phyloP scores from a whole-genome alignment of 2,113 vertebrate species.

The Pelecanus crispus region DNA sequence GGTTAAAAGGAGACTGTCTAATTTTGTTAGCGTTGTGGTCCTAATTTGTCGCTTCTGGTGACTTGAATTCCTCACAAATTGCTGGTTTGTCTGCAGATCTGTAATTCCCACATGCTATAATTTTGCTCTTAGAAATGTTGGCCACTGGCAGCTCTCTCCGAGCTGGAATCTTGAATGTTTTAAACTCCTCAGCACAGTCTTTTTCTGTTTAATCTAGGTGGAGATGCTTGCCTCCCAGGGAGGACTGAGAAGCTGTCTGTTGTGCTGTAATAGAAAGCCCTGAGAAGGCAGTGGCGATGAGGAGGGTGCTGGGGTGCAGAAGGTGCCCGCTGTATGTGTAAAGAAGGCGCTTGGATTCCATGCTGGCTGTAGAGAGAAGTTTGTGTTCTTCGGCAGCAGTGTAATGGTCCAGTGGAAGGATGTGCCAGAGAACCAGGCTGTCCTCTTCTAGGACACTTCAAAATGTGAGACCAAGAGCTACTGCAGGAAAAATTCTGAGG shows the following conservation, averaged over 20 bases:
- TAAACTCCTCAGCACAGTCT: background rate
- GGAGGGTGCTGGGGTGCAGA: background rate
- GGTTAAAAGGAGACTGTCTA: slow-evolving; percentile 58
- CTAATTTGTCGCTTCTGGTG: slow-evolving; percentile 61
- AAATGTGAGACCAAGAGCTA: background rate
- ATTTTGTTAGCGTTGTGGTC: slow-evolving; percentile 53
- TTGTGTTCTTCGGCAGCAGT: background rate
- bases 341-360: background rate
- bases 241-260: background rate
- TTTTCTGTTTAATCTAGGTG: background rate
- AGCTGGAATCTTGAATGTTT: slow-evolving; percentile 8
- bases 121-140: slow-evolving; percentile 58
- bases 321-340: background rate
- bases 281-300: background rate
- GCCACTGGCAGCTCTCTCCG: background rate
- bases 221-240: background rate
- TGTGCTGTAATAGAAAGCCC: background rate
- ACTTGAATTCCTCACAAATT: slow-evolving; percentile 70
- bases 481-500: background rate
- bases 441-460: background rate
- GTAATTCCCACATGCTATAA: slow-evolving; percentile 64
- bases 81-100: slow-evolving; percentile 65
- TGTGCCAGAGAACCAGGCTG: background rate
- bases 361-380: background rate
- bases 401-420: background rate